Evolutionary conservation across 2,113 vertebrate species (phyloP).

Genomic region (Herpetotheres cachinnans): DNA sequence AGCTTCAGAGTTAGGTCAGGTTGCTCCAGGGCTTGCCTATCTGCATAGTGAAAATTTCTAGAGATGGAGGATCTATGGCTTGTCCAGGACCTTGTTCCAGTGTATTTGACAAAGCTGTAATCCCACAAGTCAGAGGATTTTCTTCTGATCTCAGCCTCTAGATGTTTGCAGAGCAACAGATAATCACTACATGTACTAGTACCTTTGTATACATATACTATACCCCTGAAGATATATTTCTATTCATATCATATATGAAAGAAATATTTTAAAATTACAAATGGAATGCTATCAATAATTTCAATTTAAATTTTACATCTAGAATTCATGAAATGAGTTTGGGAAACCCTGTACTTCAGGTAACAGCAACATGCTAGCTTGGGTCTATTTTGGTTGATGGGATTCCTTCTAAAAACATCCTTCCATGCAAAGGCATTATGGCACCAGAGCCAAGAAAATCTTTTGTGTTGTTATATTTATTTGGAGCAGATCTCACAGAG

Average conservation of each 20-base stretch:
- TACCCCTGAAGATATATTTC: fast-evolving
- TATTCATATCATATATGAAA: fast-evolving
- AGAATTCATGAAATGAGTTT: neutral
- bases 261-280: neutral
- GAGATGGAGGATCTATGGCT: neutral
- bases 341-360: neutral
- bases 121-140: neutral
- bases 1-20: neutral
- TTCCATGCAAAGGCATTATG: neutral
- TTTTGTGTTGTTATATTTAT: neutral
- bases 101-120: neutral
- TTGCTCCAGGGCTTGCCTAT: neutral
- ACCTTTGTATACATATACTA: neutral
- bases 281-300: fast-evolving
- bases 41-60: neutral
- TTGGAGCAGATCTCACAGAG: neutral
- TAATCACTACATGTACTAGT: neutral
- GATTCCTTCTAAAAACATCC: neutral
- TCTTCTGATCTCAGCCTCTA: neutral
- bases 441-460: neutral
- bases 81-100: neutral
- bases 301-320: neutral
- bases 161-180: neutral
- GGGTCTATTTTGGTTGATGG: neutral
- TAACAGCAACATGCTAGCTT: neutral